phyloP scores from a whole-genome alignment of 1,140 invertebrate species.

The Mylabris phalerata region DNA sequence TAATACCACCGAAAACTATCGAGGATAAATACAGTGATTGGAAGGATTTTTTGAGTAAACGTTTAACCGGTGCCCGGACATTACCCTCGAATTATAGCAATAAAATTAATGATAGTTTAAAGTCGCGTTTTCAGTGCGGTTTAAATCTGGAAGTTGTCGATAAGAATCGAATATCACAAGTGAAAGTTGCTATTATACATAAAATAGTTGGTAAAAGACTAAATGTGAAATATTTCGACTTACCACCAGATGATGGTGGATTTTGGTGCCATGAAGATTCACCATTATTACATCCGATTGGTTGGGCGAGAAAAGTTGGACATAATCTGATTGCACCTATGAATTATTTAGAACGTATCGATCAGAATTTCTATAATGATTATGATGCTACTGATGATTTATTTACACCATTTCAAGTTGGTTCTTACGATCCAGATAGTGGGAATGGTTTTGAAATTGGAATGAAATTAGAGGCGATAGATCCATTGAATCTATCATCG shows the following conservation, averaged over 20 bases:
- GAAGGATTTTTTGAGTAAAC: conserved; percentile 88
- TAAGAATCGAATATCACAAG: conserved; percentile 90
- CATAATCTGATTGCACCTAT: conserved; percentile 78
- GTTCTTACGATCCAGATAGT: conserved; percentile 26
- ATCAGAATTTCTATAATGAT: conserved; percentile 46
- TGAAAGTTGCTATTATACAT: conserved; percentile 77
- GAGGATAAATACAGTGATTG: conserved; percentile 91
- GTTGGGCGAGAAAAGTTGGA: conserved; percentile 79
- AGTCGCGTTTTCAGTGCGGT: conserved; percentile 73
- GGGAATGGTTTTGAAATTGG: conserved; percentile 65
- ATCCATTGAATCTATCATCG: conserved; percentile 88
- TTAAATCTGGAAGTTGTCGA: conserved; percentile 90
- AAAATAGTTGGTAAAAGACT: conserved; percentile 88
- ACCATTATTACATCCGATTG: conserved; percentile 88
- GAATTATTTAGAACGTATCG: conserved; percentile 64
- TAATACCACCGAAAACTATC: conserved; percentile 86
- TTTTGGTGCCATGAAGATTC: conserved; percentile 97
- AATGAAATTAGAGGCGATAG: conserved; percentile 95
- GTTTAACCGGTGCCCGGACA: conserved; percentile 84
- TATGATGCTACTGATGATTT: conserved; percentile 70
- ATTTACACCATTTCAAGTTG: conserved; percentile 53
- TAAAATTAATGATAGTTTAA: conserved; percentile 77
- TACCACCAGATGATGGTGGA: conserved; percentile 65
- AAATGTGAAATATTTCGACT: conserved; percentile 84
- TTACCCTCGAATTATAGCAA: conserved; percentile 86